A percentile compares a stretch with the other conserved stretches of the same genome.
Evolutionary conservation across 2,888 invertebrate species (phyloP).

Genomic region (Dryococelus australis): DNA sequence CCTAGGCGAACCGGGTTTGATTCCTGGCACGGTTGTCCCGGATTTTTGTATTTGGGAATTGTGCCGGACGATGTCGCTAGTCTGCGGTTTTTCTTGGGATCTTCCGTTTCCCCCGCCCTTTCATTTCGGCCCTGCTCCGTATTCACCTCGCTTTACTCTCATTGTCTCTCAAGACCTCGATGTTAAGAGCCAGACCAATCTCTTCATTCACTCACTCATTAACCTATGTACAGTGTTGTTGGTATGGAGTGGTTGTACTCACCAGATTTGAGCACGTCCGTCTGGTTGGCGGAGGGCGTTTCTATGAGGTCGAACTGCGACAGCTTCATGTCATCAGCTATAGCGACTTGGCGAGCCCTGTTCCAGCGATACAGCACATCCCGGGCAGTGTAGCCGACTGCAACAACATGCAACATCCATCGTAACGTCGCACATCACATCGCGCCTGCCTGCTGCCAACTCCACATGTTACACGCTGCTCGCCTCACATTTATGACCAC

Average conservation of each 20-base stretch:
- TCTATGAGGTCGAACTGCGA: conserved; percentile 85
- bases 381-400: conserved; percentile 76
- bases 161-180: no score
- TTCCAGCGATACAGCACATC: conserved; percentile 82
- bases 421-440: background rate
- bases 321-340: conserved; percentile 82
- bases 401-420: conserved; percentile 43
- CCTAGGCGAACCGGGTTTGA: no score
- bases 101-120: no score
- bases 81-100: no score
- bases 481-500: background rate
- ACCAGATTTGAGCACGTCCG: conserved; percentile 57
- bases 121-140: no score
- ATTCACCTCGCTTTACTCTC: no score
- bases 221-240: no score
- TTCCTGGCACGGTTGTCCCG: no score
- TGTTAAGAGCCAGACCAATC: no score
- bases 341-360: conserved; percentile 73
- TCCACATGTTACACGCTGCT: background rate
- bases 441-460: background rate
- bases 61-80: no score
- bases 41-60: no score
- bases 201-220: no score
- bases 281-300: conserved; percentile 75
- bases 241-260: conserved; percentile 38